Evolutionary conservation across 2,888 invertebrate species (phyloP).

Genomic region (Therioaphis trifolii): DNA sequence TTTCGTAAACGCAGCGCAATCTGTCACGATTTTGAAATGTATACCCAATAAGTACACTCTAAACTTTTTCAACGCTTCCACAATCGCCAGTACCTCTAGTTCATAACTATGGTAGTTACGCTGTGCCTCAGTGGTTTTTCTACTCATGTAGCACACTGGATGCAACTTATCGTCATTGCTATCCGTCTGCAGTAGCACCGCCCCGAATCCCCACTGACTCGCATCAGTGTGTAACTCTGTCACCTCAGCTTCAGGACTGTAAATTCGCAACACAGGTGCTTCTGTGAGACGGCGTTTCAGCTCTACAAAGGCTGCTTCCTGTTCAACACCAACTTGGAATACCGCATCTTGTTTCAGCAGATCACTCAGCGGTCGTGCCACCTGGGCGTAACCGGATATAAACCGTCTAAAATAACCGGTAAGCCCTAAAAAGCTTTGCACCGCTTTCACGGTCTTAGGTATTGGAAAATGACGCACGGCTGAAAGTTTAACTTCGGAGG

Average conservation of each 20-base stretch:
- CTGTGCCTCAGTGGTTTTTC: conserved; percentile 67
- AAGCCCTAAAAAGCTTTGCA: conserved; percentile 5
- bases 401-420: conserved; percentile 47
- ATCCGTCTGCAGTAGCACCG: conserved; percentile 51
- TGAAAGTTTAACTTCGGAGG: conserved; percentile 24
- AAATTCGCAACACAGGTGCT: conserved; percentile 21
- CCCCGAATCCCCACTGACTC: conserved; percentile 13
- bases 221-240: conserved; percentile 39
- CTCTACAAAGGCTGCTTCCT: neutral
- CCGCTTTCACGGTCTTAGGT: neutral
- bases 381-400: conserved; percentile 41
- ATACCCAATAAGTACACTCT: conserved; percentile 67
- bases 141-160: conserved; percentile 68
- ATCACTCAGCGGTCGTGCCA: conserved; percentile 25
- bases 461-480: conserved; percentile 51
- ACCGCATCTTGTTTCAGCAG: neutral
- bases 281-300: conserved; percentile 24
- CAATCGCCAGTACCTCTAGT: conserved; percentile 68
- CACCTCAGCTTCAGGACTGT: conserved; percentile 40
- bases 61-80: conserved; percentile 66
- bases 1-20: conserved; percentile 67
- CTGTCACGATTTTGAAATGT: conserved; percentile 67
- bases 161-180: too few species aligned
- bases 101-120: conserved; percentile 68
- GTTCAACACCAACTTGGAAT: conserved; percentile 3